A percentile compares a stretch with the other conserved stretches of the same genome.
Evolutionary conservation across 2,888 invertebrate genomes (phyloP).

Genomic region (Leucozona laternaria): DNA sequence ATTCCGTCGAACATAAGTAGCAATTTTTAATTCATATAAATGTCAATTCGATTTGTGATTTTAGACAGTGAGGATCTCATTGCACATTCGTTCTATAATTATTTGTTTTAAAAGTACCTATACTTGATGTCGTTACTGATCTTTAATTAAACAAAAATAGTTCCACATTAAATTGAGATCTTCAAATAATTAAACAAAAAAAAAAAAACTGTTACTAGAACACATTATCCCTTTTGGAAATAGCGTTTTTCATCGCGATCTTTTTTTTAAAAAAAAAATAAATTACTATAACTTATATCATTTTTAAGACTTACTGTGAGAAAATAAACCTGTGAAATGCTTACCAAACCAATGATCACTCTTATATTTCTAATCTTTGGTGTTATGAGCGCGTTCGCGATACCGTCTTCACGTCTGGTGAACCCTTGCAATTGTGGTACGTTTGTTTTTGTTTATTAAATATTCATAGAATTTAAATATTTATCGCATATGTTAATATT

Average conservation of each 20-base stretch:
- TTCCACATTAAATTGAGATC: background rate
- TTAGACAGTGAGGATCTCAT: conserved; percentile 77
- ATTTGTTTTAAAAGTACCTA: background rate
- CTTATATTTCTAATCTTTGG: conserved; percentile 66
- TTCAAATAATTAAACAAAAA: background rate
- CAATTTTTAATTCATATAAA: conserved; percentile 76
- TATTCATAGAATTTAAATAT: conserved; percentile 63
- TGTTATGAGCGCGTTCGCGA: conserved; percentile 50
- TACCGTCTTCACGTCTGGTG: conserved; percentile 68
- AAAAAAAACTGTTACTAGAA: background rate
- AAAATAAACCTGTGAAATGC: conserved; percentile 64
- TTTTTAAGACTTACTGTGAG: conserved; percentile 32
- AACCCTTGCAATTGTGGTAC: conserved; percentile 76
- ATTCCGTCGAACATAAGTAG: conserved; percentile 74
- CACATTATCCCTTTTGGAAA: background rate
- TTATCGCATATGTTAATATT: conserved; percentile 42
- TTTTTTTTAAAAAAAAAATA: background rate
- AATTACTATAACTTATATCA: background rate
- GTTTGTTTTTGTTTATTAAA: conserved; percentile 35
- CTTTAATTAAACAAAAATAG: background rate
- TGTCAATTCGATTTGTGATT: conserved; percentile 77
- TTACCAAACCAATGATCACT: conserved; percentile 48
- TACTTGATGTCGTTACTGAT: background rate
- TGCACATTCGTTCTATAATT: conserved; percentile 42
- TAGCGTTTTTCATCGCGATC: background rate